phyloP scores from a whole-genome alignment of 2,888 invertebrate species.

The Litoditis marina region DNA sequence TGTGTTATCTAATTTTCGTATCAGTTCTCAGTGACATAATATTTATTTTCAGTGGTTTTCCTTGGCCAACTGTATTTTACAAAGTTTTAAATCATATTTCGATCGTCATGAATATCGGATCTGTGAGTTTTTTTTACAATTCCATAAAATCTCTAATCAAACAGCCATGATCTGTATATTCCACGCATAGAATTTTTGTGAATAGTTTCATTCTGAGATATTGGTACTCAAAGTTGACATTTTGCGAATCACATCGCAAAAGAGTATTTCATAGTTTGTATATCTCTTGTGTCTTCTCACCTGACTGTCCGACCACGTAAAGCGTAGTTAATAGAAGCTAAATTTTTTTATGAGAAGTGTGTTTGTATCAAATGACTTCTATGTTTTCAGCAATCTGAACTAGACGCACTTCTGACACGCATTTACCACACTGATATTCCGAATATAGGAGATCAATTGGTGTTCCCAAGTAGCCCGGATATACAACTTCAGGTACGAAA shows the following conservation, averaged over 20 bases:
- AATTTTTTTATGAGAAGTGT: no score
- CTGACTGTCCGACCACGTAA: no score
- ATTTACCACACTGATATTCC: constrained; percentile 59
- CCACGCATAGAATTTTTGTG: not conserved
- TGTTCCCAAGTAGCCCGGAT: constrained; percentile 6
- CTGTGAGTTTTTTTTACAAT: constrained; percentile 22
- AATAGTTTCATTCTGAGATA: no score
- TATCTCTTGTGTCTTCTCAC: no score
- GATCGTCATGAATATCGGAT: constrained; percentile 69
- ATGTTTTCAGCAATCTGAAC: constrained; percentile 34
- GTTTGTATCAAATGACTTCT: no score
- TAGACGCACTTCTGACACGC: constrained; percentile 50
- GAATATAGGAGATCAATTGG: constrained; percentile 42
- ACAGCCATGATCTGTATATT: not conserved
- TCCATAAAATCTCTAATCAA: no score
- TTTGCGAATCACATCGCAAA: no score
- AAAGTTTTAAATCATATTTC: constrained; percentile 79
- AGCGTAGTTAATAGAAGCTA: no score
- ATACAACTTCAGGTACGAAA: constrained; percentile 11
- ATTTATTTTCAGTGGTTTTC: constrained; percentile 75
- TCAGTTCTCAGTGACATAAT: not conserved
- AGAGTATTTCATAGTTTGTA: no score
- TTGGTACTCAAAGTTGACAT: no score
- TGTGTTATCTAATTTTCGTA: no score
- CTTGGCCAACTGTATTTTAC: constrained; percentile 95